phyloP scores from a whole-genome alignment of 2,797 vertebrate species.

The Naso thynnoides region DNA sequence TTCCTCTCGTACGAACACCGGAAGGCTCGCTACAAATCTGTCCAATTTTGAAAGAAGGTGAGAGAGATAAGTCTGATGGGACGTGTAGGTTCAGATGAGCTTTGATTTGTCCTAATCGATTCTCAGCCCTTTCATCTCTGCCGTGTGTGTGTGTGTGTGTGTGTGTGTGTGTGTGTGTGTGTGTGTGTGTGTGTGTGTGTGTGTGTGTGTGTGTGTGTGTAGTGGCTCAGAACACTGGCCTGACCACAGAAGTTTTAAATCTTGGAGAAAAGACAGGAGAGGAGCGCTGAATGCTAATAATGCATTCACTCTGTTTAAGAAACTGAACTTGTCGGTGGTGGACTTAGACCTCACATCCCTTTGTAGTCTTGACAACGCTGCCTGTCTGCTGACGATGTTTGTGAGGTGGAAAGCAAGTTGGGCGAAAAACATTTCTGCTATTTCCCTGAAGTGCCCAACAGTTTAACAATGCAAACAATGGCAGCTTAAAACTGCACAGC shows the following conservation, averaged over 20 bases:
- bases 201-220: conserved; percentile 35
- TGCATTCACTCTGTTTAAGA: conserved; percentile 61
- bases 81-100: conserved; percentile 76
- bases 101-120: conserved; percentile 82
- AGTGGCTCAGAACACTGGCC: conserved; percentile 56
- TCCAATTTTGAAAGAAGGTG: conserved; percentile 72
- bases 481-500: conserved; percentile 19
- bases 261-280: conserved; percentile 64
- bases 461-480: conserved; percentile 27
- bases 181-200: conserved; percentile 16
- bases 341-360: conserved; percentile 55
- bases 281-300: conserved; percentile 72
- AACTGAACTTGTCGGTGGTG: conserved; percentile 55
- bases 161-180: conserved; percentile 50
- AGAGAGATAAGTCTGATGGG: conserved; percentile 77
- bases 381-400: conserved; percentile 26
- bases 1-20: conserved; percentile 73
- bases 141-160: conserved; percentile 38
- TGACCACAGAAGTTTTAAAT: conserved; percentile 68
- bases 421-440: conserved; percentile 1
- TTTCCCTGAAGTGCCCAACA: conserved; percentile 13
- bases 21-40: conserved; percentile 80
- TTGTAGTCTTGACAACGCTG: conserved; percentile 51
- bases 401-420: conserved; percentile 25
- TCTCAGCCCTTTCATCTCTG: conserved; percentile 80